These are phyloP conservation scores for Bhutanitis thaidina DNA, from an alignment of 2,888 invertebrate species.

Conservation along the genomic window DNA sequence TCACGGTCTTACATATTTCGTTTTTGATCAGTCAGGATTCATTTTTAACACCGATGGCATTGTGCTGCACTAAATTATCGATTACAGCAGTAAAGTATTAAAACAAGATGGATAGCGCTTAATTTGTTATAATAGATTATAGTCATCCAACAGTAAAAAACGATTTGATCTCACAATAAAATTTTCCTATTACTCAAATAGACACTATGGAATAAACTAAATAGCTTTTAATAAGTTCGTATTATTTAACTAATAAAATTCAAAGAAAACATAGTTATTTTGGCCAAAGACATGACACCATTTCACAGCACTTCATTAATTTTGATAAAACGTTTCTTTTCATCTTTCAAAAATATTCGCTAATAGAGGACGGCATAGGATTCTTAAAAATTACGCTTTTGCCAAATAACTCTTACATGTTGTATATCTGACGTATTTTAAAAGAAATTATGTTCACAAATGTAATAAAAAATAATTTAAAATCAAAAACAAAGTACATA, in stretches of 20 bases:
- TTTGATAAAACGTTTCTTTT: neutral
- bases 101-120: no score
- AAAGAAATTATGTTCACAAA: neutral
- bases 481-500: no score
- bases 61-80: no score
- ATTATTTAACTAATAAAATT: neutral
- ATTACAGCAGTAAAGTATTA: no score
- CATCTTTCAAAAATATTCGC: neutral
- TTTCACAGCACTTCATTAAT: neutral
- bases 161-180: neutral
- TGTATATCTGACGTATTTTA: no score
- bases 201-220: neutral
- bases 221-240: neutral
- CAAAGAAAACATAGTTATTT: no score
- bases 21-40: no score
- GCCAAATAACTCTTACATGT: neutral
- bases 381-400: neutral
- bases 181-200: neutral
- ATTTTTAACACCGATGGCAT: no score
- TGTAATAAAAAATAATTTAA: neutral
- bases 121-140: no score
- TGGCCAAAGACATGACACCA: neutral
- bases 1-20: no score
- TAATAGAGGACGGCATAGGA: neutral
- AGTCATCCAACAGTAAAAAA: no score